A percentile compares a stretch with the other conserved stretches of the same genome.
Conservation (phyloP, 1,140 invertebrate genomes). For the Melipona quadrifasciata region DNA sequence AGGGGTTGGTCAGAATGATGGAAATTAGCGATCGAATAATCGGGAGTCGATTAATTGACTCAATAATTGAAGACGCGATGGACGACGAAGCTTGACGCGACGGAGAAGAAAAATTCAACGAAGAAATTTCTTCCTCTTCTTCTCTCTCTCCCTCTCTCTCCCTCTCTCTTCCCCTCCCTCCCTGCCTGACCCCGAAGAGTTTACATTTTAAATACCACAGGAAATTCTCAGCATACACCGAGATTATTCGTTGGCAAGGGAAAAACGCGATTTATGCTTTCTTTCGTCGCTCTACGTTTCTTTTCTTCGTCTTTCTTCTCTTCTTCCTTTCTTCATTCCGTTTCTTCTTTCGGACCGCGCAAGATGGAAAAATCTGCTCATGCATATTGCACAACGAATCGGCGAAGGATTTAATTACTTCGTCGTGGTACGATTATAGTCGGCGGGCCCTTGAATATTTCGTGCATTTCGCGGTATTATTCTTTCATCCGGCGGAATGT, state of each 20-base stretch:
- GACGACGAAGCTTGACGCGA: neutral
- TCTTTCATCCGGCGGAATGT: conserved; percentile 24
- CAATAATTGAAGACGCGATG: neutral
- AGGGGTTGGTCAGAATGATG: neutral
- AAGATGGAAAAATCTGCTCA: conserved; percentile 13
- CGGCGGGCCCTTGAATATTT: conserved; percentile 28
- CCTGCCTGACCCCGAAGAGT: neutral
- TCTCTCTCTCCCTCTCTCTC: neutral
- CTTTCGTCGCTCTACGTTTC: neutral
- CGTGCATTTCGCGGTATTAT: conserved; percentile 16
- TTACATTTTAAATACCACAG: conserved; percentile 40
- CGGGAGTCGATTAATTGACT: neutral
- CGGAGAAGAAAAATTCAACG: neutral
- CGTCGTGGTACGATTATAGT: neutral
- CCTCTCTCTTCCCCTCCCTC: neutral
- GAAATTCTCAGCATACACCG: neutral
- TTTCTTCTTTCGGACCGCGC: neutral
- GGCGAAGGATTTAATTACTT: conserved; percentile 55
- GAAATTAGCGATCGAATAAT: conserved; percentile 8
- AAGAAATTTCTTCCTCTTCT: neutral
- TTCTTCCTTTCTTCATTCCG: neutral
- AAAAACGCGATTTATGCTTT: conserved; percentile 20
- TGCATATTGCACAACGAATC: conserved; percentile 54
- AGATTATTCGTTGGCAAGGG: conserved; percentile 24
- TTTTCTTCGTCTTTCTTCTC: neutral